Conservation (phyloP, 1,140 invertebrate genomes). For the Aphelenchoides avenae region DNA sequence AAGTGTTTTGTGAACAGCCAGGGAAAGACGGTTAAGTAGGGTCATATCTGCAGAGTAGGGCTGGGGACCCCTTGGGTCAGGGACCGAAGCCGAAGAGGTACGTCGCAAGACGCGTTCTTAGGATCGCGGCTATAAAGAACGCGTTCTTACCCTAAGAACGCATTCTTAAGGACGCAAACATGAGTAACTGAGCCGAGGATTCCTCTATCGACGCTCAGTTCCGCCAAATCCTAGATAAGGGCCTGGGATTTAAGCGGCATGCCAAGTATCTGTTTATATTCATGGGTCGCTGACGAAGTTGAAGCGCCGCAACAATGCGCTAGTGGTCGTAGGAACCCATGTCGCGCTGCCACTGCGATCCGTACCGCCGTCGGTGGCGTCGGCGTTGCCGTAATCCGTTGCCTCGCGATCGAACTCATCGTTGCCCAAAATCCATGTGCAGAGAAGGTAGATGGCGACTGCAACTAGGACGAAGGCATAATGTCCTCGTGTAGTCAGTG, state of each 20-base stretch:
- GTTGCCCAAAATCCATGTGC: slow-evolving; percentile 1
- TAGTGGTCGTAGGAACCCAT: slow-evolving; percentile 12
- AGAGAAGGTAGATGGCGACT: slow-evolving; percentile 37
- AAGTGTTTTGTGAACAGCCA: too few species aligned
- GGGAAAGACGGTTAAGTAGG: too few species aligned
- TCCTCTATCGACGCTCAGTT: slow-evolving; percentile 24
- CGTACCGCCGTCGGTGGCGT: background rate
- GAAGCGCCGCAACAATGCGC: slow-evolving; percentile 1
- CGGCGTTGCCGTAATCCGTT: slow-evolving; percentile 9
- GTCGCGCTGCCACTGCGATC: slow-evolving; percentile 34
- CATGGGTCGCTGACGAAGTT: slow-evolving; percentile 15
- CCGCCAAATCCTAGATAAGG: slow-evolving; percentile 47
- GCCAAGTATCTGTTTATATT: slow-evolving; percentile 15
- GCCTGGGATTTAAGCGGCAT: too few species aligned
- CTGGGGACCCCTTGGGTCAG: too few species aligned
- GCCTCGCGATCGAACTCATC: slow-evolving; percentile 27
- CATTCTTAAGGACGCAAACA: too few species aligned
- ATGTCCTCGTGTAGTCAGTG: slow-evolving; percentile 20
- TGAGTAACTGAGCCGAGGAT: too few species aligned
- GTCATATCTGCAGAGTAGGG: too few species aligned
- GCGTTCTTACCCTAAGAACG: too few species aligned
- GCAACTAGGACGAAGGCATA: slow-evolving; percentile 31
- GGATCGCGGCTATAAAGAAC: too few species aligned
- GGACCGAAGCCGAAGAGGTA: too few species aligned
- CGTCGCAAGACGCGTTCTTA: too few species aligned